Base-by-base conservation (phyloP, 2,888 invertebrate genomes). In the Drosophila paracracens region DNA sequence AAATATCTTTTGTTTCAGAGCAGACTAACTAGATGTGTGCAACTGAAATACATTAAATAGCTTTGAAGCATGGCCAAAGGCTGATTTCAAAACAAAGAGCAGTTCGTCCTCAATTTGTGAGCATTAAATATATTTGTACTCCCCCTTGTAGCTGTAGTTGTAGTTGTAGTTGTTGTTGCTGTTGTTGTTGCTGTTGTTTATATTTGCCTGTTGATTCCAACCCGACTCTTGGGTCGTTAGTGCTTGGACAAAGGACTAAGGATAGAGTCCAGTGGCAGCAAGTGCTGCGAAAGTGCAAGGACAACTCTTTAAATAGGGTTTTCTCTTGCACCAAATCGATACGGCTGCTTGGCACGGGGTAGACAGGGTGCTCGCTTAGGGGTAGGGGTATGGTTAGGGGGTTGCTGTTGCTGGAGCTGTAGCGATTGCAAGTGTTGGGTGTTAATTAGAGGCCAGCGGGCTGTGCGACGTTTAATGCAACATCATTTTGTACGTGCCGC, bases 401-500 rank as follows among this genome's bases (percentile, higher is more conserved):
- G 31, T 59, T 31, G 43, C 13, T 13, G 21, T 21, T n/a, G 40
- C 6, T n/a, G 27, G 35, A 36, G 46, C 18, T 46, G n/a, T 25
- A 50, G 33, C 50, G 31, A 57, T 61, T 75, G 50, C 70, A 70
- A 74, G 56, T 58, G 65, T 69, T 67, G 74, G 58, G 81, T 83
- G 75, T 83, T 86, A 86, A 89, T 86, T 88, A 79, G 79, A 72
- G 76, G 57, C 73, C 61, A 57, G 70, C 48, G 69, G 76, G 70
- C 69, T 73, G 78, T 70, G 74, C 76, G 68, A 73, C 84, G 71
- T 82, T 82, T 87, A 80, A 80, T 82, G 76, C 78, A 89, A 89
- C 88, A 80, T 81, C 77, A 79, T 78, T 84, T 75, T 62, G 78
- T 76, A 90, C 79, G 85, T 82, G 82, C 74, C 72, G 80, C 67